Conservation (phyloP, 1,140 invertebrate species). For the Cydia pomonella region DNA sequence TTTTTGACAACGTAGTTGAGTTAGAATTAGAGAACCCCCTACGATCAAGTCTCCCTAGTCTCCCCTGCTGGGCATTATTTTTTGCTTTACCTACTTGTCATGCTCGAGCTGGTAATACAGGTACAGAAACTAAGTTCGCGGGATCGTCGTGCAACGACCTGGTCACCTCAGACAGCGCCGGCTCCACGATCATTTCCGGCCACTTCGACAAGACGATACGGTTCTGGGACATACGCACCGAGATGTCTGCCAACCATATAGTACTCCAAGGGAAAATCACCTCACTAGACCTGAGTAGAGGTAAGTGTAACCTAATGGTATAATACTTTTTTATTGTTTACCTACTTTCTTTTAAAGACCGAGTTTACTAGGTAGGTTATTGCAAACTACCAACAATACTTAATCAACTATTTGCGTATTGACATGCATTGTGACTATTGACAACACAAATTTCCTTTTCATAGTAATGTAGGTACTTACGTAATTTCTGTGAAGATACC, state of each 20-base stretch:
- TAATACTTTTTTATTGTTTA: conserved; percentile 18
- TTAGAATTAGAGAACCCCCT: no score
- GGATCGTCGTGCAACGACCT: conserved; percentile 98
- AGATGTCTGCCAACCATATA: conserved; percentile 90
- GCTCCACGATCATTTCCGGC: conserved; percentile 96
- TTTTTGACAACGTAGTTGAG: no score
- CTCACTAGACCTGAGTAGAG: conserved; percentile 95
- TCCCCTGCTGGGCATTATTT: no score
- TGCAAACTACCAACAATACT: not conserved
- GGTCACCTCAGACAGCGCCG: conserved; percentile 92
- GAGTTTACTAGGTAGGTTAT: not conserved
- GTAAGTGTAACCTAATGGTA: conserved; percentile 77
- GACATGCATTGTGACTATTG: not conserved
- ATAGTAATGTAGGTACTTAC: no score
- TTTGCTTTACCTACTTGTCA: no score
- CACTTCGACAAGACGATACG: conserved; percentile 98
- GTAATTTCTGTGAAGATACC: no score
- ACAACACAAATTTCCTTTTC: not conserved
- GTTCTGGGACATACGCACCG: conserved; percentile 96
- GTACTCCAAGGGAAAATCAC: conserved; percentile 96
- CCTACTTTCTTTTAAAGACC: not conserved
- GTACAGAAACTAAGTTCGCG: conserved; percentile 97
- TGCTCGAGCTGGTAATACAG: conserved; percentile 72
- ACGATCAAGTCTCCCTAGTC: no score
- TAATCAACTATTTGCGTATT: not conserved